Percentiles rank a stretch among this genome's conserved stretches.
phyloP scores from a whole-genome alignment of 2,888 invertebrate genomes.

The Melanophora roralis region DNA sequence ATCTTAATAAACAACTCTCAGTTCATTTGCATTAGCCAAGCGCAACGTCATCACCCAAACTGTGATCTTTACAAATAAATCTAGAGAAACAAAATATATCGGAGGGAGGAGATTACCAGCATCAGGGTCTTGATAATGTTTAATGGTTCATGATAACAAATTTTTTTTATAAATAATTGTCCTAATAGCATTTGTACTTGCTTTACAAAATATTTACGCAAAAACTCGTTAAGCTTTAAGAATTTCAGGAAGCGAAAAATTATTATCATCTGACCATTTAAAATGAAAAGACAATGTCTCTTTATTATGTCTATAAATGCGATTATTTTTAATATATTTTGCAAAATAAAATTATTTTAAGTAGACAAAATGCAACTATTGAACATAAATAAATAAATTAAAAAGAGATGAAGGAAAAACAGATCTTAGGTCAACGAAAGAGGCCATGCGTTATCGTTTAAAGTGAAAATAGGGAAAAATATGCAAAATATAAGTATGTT shows the following conservation, averaged over 20 bases:
- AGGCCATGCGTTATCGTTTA: constrained; percentile 44
- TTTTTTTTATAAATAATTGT: constrained; percentile 11
- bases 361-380: constrained; percentile 31
- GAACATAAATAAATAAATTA: constrained; percentile 36
- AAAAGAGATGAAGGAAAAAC: background rate
- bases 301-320: background rate
- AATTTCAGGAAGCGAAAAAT: constrained; percentile 59
- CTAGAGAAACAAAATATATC: background rate
- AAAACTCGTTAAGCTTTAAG: constrained; percentile 26
- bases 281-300: constrained; percentile 38
- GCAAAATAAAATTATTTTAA: background rate
- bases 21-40: constrained; percentile 50
- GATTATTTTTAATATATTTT: background rate
- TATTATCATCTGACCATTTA: constrained; percentile 56
- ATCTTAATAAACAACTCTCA: constrained; percentile 40
- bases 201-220: constrained; percentile 14
- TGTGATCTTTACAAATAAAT: background rate
- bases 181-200: constrained; percentile 21
- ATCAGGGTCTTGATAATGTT: constrained; percentile 69
- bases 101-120: constrained; percentile 33
- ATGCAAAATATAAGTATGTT: no score
- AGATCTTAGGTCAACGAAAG: constrained; percentile 18
- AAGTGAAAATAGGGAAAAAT: constrained; percentile 16
- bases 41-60: background rate
- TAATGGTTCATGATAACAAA: constrained; percentile 69